phyloP scores from a whole-genome alignment of 2,888 invertebrate species.

The Allolobophora icterica region DNA sequence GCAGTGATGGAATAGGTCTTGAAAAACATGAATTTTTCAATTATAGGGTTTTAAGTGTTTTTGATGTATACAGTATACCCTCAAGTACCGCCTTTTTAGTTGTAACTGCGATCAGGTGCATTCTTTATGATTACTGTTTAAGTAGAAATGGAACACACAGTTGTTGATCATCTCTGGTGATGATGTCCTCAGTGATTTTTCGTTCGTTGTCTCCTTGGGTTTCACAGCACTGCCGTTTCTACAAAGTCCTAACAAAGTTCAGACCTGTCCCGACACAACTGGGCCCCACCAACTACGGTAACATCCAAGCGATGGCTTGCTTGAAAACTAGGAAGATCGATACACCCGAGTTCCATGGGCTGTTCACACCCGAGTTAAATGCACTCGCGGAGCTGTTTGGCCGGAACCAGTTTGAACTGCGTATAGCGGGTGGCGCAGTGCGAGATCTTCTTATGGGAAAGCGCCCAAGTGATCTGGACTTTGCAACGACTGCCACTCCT shows the following conservation, averaged over 20 bases:
- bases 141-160: not conserved
- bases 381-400: constrained; percentile 78
- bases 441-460: constrained; percentile 70
- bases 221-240: not conserved
- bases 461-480: constrained; percentile 81
- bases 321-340: constrained; percentile 55
- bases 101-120: not conserved
- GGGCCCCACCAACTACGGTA: not conserved
- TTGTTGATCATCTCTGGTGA: not conserved
- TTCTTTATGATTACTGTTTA: constrained; percentile 2
- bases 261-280: not conserved
- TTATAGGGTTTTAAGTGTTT: not conserved
- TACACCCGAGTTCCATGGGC: constrained; percentile 55
- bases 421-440: constrained; percentile 96
- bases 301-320: not conserved
- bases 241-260: not conserved
- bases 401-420: constrained; percentile 76
- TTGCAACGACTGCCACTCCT: constrained; percentile 96
- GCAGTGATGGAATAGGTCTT: not conserved
- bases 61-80: not conserved
- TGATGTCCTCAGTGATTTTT: not conserved
- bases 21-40: not conserved
- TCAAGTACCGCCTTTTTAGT: not conserved
- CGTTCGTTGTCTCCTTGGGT: constrained; percentile 5
- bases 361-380: constrained; percentile 81